These are phyloP conservation scores for Coregonus sp. DNA, from an alignment of 2,797 vertebrate genomes.

Conservation along the genomic window DNA sequence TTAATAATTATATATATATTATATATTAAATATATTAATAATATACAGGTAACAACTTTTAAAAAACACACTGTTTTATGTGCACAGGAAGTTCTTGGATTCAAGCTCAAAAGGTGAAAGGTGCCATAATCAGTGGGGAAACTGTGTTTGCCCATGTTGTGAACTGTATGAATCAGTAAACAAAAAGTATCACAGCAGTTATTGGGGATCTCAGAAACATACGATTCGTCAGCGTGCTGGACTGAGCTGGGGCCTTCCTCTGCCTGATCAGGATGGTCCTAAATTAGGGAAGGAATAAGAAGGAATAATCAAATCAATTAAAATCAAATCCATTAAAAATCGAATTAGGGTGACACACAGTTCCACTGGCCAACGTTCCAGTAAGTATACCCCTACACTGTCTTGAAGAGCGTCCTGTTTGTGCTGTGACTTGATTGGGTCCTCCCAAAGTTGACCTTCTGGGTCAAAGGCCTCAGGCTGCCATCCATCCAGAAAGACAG, in stretches of 20 bases:
- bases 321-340: not conserved
- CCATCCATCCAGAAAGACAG: constrained; percentile 84
- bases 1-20: no score
- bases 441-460: constrained; percentile 69
- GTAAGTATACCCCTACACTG: constrained; percentile 34
- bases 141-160: no score
- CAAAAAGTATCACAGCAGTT: not conserved
- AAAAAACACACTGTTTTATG: no score
- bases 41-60: no score
- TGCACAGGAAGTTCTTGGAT: no score
- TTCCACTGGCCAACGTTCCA: not conserved
- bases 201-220: constrained; percentile 21
- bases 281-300: not conserved
- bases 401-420: constrained; percentile 73
- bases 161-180: no score
- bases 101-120: no score
- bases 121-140: no score
- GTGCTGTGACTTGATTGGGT: constrained; percentile 81
- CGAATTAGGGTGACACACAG: not conserved
- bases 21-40: no score
- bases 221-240: constrained; percentile 39
- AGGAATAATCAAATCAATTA: not conserved
- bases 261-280: constrained; percentile 4
- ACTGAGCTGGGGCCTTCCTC: not conserved
- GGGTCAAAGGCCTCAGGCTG: constrained; percentile 65